Evolutionary conservation across 2,113 vertebrate genomes (phyloP).

Genomic region (Paramisgurnus dabryanus): DNA sequence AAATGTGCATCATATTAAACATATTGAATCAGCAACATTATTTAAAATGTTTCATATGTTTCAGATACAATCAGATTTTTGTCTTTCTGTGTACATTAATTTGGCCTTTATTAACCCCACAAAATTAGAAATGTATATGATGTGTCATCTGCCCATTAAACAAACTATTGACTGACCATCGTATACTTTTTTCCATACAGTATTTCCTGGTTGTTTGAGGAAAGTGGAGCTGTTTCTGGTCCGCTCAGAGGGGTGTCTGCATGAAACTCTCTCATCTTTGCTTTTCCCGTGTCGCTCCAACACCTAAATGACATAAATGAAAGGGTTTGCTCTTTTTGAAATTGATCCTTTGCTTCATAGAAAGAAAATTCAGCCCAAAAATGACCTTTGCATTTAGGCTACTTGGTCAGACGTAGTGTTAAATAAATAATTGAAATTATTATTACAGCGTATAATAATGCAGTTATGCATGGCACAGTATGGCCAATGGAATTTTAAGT

Average conservation of each 20-base stretch:
- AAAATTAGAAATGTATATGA: background rate
- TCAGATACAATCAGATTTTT: too few relatives aligned
- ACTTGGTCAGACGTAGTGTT: background rate
- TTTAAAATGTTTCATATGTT: too few relatives aligned
- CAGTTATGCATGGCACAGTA: too few relatives aligned
- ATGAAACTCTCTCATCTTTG: conserved; percentile 5
- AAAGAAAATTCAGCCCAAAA: background rate
- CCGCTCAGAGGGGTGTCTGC: conserved; percentile 12
- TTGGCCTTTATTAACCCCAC: too few relatives aligned
- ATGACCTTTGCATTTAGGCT: background rate
- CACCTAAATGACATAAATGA: too few relatives aligned
- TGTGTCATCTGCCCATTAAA: background rate
- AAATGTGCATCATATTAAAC: too few relatives aligned
- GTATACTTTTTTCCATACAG: background rate
- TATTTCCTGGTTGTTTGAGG: conserved; percentile 28
- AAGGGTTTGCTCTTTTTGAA: background rate
- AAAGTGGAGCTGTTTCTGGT: background rate
- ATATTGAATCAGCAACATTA: too few relatives aligned
- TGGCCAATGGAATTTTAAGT: too few relatives aligned
- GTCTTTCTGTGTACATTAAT: too few relatives aligned
- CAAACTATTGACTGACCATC: background rate
- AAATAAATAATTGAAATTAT: too few relatives aligned
- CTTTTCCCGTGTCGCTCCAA: background rate
- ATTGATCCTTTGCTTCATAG: background rate
- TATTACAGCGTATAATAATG: too few relatives aligned